Evolutionary conservation across 2,113 vertebrate species (phyloP).

Genomic region (Crypturellus undulatus): DNA sequence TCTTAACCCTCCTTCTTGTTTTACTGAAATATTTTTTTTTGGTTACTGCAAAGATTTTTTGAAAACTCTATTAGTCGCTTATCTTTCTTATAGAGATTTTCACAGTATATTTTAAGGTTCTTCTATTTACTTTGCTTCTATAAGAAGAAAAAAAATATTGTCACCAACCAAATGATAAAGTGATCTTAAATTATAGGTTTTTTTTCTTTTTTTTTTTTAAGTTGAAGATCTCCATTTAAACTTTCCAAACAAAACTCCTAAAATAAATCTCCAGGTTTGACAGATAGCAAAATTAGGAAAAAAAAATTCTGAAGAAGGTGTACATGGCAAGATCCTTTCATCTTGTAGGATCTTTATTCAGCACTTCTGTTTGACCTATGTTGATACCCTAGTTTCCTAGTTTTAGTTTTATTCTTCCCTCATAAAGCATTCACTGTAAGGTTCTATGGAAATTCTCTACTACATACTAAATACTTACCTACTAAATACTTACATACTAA

Average conservation of each 20-base stretch:
- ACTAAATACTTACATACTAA: background rate
- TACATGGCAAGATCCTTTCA: background rate
- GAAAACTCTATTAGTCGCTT: background rate
- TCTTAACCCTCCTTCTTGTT: background rate
- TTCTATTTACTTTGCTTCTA: background rate
- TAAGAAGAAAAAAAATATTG: background rate
- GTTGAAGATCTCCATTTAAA: background rate
- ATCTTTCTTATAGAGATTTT: background rate
- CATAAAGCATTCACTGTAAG: background rate
- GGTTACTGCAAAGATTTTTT: background rate
- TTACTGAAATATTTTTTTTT: background rate
- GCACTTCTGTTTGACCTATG: background rate
- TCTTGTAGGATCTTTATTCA: background rate
- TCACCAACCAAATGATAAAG: background rate
- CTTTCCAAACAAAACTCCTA: background rate
- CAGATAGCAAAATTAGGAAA: background rate
- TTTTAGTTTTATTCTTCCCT: background rate
- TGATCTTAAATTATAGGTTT: background rate
- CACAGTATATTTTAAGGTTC: background rate
- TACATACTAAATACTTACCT: background rate
- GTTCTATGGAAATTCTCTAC: background rate
- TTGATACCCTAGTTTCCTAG: background rate
- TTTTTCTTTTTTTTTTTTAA: background rate
- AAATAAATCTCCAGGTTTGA: background rate
- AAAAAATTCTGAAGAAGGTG: background rate